Conservation (phyloP, 92 coral and sea anemone genomes). For the Metridium senile region DNA sequence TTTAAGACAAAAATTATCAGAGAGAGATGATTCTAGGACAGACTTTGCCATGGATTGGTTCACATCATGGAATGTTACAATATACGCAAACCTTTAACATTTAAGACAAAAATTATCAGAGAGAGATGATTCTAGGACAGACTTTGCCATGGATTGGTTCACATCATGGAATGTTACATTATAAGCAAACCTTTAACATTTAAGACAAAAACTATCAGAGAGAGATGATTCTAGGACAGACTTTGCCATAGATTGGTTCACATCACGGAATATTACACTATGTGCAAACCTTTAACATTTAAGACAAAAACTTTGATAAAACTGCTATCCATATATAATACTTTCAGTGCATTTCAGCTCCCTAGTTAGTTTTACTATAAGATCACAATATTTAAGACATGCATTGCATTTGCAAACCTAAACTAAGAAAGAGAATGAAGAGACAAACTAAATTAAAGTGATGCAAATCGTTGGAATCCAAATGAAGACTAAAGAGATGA, state of each 20-base stretch:
- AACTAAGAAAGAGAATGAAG: too few species aligned
- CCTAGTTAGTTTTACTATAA: too few species aligned
- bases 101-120: not conserved
- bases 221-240: conserved; percentile 84
- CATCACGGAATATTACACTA: conserved; percentile 89
- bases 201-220: not conserved
- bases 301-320: not conserved
- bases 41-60: conserved; percentile 86
- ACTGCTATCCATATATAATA: too few species aligned
- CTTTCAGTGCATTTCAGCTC: too few species aligned
- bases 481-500: too few species aligned
- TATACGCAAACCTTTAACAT: conserved; percentile 76
- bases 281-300: conserved; percentile 70
- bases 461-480: too few species aligned
- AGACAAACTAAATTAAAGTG: too few species aligned
- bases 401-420: too few species aligned
- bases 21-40: conserved; percentile 72
- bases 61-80: conserved; percentile 89
- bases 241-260: conserved; percentile 82
- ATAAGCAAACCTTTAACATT: conserved; percentile 71
- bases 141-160: conserved; percentile 80
- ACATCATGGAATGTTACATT: conserved; percentile 92
- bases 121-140: conserved; percentile 85
- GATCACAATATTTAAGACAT: too few species aligned
- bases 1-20: conserved; percentile 30